A percentile compares a stretch with the other conserved stretches of the same genome.
Conservation (phyloP, 2,888 invertebrate species). For the Cephus runcator region DNA sequence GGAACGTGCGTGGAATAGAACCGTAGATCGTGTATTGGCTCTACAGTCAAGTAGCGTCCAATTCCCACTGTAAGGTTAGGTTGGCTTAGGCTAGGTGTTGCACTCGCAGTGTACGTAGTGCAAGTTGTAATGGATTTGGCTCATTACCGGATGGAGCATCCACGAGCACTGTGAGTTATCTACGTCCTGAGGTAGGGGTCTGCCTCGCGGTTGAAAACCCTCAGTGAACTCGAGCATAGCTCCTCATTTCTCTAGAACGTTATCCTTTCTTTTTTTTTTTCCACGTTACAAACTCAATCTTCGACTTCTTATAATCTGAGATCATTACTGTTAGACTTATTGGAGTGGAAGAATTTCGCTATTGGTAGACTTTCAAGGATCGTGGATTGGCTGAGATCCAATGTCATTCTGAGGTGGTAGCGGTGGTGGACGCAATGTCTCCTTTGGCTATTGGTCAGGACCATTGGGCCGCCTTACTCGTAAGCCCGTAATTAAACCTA, state of each 20-base stretch:
- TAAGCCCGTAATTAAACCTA: slow-evolving; percentile 23
- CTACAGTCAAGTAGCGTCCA: background rate
- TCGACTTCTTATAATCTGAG: background rate
- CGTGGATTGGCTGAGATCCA: background rate
- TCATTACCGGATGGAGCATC: slow-evolving; percentile 43
- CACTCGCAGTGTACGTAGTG: slow-evolving; percentile 3
- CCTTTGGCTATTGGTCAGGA: slow-evolving; percentile 15
- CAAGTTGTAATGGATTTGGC: slow-evolving; percentile 49
- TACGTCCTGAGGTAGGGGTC: slow-evolving; percentile 35
- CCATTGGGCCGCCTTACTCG: background rate
- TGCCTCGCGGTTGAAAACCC: background rate
- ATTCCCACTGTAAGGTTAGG: background rate
- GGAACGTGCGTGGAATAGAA: background rate
- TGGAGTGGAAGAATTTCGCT: background rate
- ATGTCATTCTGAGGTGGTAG: slow-evolving; percentile 4
- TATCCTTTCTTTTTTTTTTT: background rate
- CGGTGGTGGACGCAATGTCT: background rate
- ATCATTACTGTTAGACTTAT: background rate
- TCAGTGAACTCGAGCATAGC: background rate
- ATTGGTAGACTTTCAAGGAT: background rate
- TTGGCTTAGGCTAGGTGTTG: background rate
- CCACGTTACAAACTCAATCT: background rate
- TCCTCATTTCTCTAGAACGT: background rate
- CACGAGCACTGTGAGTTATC: slow-evolving; percentile 36
- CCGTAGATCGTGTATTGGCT: background rate